Conservation (phyloP, 1,140 invertebrate species). For the Hycleus phaleratus region DNA sequence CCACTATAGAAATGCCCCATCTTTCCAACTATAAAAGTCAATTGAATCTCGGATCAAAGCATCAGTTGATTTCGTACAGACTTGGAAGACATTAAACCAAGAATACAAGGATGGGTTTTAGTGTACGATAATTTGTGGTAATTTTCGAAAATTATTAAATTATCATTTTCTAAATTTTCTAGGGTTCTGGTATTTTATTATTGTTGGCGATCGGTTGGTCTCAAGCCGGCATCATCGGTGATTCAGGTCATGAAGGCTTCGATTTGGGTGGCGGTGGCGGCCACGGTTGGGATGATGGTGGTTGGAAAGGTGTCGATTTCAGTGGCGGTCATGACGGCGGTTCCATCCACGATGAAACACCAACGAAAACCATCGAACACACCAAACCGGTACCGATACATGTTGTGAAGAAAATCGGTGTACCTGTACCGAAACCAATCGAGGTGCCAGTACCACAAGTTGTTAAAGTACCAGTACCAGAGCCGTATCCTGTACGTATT, state of each 20-base stretch:
- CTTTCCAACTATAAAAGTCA: too few species aligned
- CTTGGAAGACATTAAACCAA: too few species aligned
- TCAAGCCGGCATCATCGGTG: slow-evolving; percentile 16
- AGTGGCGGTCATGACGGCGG: slow-evolving; percentile 17
- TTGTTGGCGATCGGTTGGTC: slow-evolving; percentile 11
- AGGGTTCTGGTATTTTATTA: slow-evolving; percentile 16
- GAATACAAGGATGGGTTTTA: too few species aligned
- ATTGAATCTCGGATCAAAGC: too few species aligned
- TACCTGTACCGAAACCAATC: slow-evolving; percentile 66
- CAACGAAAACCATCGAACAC: slow-evolving; percentile 52
- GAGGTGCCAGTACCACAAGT: slow-evolving; percentile 65
- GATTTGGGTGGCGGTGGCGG: slow-evolving; percentile 27
- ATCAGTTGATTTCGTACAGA: too few species aligned
- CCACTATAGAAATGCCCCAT: too few species aligned
- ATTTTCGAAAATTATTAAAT: not conserved
- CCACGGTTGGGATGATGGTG: slow-evolving; percentile 8
- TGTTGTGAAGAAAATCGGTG: slow-evolving; percentile 66
- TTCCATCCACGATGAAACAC: slow-evolving; percentile 37
- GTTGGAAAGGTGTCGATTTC: slow-evolving; percentile 7
- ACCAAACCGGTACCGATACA: slow-evolving; percentile 63
- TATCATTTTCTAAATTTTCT: not conserved
- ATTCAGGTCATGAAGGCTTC: slow-evolving; percentile 18
- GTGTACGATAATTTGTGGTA: too few species aligned
- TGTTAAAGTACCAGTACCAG: slow-evolving; percentile 64
- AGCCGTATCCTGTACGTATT: slow-evolving; percentile 64